Conservation (phyloP, 2,888 invertebrate genomes). For the Agrotis ipsilon region DNA sequence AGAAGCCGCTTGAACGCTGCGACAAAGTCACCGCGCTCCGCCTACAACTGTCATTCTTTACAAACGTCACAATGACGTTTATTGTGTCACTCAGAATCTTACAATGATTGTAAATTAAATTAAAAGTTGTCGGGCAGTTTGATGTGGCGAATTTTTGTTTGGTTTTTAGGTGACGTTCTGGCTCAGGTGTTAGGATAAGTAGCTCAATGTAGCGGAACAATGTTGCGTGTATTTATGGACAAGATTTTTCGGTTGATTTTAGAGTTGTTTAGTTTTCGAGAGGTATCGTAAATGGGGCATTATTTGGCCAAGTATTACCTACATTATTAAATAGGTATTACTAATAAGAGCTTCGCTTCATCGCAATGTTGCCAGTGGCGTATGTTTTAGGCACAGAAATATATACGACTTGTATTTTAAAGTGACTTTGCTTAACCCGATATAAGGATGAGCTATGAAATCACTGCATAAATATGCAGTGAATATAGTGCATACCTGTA, state of each 20-base stretch:
- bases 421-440: not conserved
- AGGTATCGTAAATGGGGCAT: not conserved
- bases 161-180: constrained; percentile 68
- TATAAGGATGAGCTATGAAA: too few relatives aligned
- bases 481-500: too few relatives aligned
- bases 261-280: constrained; percentile 5
- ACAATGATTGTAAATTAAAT: constrained; percentile 76
- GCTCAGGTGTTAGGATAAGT: constrained; percentile 57
- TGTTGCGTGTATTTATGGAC: constrained; percentile 49
- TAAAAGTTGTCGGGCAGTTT: constrained; percentile 75
- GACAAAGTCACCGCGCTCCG: constrained; percentile 77
- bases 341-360: too few relatives aligned
- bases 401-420: too few relatives aligned
- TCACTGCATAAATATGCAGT: too few relatives aligned
- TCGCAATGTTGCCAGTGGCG: too few relatives aligned
- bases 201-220: constrained; percentile 42
- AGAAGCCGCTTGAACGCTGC: constrained; percentile 64
- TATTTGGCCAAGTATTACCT: not conserved
- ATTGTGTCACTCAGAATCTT: constrained; percentile 45
- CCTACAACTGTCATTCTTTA: constrained; percentile 65
- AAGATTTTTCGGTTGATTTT: constrained; percentile 32
- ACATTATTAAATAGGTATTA: too few relatives aligned
- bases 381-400: too few relatives aligned
- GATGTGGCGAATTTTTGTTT: constrained; percentile 91
- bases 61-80: constrained; percentile 49